Evolutionary conservation across 2,113 vertebrate genomes (phyloP).

Genomic region (Peromyscus californicus): DNA sequence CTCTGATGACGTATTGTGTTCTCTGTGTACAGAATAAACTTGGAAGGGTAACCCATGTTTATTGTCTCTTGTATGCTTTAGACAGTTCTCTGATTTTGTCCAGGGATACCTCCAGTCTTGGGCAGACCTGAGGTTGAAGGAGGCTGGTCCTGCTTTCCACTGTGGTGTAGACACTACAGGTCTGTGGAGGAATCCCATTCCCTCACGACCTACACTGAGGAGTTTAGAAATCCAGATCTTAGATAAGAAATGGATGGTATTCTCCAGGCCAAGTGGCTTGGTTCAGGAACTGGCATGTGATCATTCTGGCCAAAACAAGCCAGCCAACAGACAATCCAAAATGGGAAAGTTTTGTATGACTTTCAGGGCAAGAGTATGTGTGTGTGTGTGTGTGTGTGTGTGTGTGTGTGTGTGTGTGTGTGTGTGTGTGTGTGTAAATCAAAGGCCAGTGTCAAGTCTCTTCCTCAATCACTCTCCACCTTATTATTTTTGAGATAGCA

Average conservation of each 20-base stretch:
- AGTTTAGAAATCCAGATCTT: conserved; percentile 31
- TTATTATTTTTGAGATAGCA: not conserved
- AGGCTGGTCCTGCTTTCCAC: not conserved
- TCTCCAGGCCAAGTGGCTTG: not conserved
- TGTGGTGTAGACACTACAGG: not conserved
- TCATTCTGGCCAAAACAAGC: not conserved
- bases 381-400: not conserved
- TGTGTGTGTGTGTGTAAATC: not conserved
- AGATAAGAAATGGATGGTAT: not conserved
- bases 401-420: not conserved
- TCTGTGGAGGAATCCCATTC: not conserved
- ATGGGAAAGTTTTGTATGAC: not conserved
- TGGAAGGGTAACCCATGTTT: not conserved
- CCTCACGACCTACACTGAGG: not conserved
- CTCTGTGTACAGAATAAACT: conserved; percentile 25
- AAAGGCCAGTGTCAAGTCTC: not conserved
- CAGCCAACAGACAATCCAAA: not conserved
- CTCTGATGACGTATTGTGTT: not conserved
- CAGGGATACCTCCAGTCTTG: too few species aligned
- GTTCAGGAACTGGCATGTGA: not conserved
- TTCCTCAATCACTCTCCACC: not conserved
- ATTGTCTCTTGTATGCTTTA: conserved; percentile 13
- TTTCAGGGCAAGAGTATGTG: not conserved
- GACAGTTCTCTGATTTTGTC: not conserved
- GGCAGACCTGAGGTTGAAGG: not conserved